A percentile compares a stretch with the other conserved stretches of the same genome.
These are phyloP conservation scores for Caenorhabditis briggsae DNA, from an alignment of 1,140 invertebrate genomes.

Conservation along the genomic window DNA sequence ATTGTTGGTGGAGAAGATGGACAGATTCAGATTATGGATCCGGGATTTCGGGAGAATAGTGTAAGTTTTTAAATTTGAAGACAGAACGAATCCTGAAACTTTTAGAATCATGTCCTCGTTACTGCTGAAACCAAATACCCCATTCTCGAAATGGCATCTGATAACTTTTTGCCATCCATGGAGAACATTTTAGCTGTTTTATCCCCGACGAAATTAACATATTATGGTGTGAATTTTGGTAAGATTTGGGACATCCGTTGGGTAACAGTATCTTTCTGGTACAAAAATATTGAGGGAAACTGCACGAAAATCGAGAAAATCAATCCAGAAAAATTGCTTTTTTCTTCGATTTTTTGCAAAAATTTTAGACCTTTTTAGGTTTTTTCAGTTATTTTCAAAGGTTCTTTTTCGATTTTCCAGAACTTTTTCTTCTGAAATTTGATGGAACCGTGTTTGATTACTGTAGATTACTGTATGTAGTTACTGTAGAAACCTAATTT, in stretches of 20 bases:
- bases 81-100: background rate
- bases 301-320: too few species aligned
- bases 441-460: too few species aligned
- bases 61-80: background rate
- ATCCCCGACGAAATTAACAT: conserved; percentile 16
- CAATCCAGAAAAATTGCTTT: too few species aligned
- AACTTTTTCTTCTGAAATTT: too few species aligned
- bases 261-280: too few species aligned
- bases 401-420: too few species aligned
- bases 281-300: too few species aligned
- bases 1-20: conserved; percentile 56
- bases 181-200: conserved; percentile 1
- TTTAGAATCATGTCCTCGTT: background rate
- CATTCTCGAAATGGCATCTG: conserved; percentile 5
- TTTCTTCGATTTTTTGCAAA: too few species aligned
- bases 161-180: conserved; percentile 1
- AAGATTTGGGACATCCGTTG: background rate
- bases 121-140: conserved; percentile 24
- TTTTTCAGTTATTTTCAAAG: too few species aligned
- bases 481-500: too few species aligned
- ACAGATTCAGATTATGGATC: conserved; percentile 39
- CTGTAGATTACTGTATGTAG: too few species aligned
- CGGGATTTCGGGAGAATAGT: background rate
- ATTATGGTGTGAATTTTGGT: conserved; percentile 3
- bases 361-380: too few species aligned